These are phyloP conservation scores for Cyprinodon brontotheroides DNA, from an alignment of 2,113 vertebrate species.

Conservation along the genomic window DNA sequence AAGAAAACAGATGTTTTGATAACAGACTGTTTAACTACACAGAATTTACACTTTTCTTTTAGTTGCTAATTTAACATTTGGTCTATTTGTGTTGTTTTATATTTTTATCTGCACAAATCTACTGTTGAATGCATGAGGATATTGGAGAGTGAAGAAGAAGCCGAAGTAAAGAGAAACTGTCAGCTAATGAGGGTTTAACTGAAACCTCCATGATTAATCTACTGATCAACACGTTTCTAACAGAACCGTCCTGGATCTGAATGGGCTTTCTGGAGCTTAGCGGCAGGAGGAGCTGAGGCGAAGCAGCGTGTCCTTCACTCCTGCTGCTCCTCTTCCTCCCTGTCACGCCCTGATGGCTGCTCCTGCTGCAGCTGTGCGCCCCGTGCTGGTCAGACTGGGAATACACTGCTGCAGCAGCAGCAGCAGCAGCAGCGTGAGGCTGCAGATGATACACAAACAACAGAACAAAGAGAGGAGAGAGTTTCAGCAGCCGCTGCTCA, in stretches of 20 bases:
- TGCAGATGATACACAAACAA: constrained; percentile 16
- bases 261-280: too few species aligned
- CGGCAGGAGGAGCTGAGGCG: neutral
- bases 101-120: neutral
- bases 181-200: too few species aligned
- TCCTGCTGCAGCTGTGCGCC: constrained; percentile 13
- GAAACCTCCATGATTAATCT: too few species aligned
- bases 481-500: neutral
- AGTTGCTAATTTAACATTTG: neutral
- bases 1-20: neutral
- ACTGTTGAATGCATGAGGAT: too few species aligned
- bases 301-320: neutral
- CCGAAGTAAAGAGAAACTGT: too few species aligned
- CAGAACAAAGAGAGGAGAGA: neutral
- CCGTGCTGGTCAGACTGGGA: constrained; percentile 13
- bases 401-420: constrained; percentile 10
- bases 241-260: neutral
- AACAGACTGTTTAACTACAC: neutral
- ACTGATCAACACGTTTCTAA: too few species aligned
- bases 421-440: neutral
- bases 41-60: neutral
- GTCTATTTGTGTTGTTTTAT: neutral
- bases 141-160: too few species aligned
- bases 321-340: neutral
- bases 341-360: neutral